Evolutionary conservation across 2,888 invertebrate genomes (phyloP), one percentile per base, ranked within the genome.

Genomic region (Osmoderma eremita): DNA sequence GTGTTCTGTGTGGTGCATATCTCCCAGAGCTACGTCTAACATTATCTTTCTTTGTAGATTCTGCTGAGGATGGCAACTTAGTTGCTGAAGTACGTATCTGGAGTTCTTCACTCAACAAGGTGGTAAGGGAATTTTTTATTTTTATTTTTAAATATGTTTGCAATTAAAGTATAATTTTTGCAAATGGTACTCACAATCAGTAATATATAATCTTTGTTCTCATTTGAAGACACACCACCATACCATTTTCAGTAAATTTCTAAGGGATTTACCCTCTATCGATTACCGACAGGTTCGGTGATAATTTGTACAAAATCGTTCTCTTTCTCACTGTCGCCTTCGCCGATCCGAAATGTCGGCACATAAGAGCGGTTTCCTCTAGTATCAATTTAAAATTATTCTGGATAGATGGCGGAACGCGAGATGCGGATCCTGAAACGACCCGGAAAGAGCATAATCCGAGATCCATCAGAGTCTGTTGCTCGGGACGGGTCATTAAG

Each of bases 401-500:
- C 58, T 45, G 58, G 58, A 45, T 58, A 41, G 17, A 58, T 58
- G 45, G 58, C 45, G 24, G 45, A 58, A 30, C 58, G 24, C 45
- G 45, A 45, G 30, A 45, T 45, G 42, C 45, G 58, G 58, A 58
- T 42, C 45, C 45, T 42, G 45, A 45, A 58, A 45, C 58, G 42
- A 17, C 30, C 58, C 15, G 17, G 53, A 18, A 45, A 42, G 45
- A 45, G 30, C 45, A 45, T 61, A 61, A 61, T 61, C 58, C 58
- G 45, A 61, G 58, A 61, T 61, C 63, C 63, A 63, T 51, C 63
- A 63, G 42, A 42, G 53, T 36, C 63, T 42, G 53, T 64, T 51
- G 64, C 70, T 69, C 65, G 63, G 42, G 70, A 67, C 63, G 69
- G 69, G 68, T 69, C 72, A 72, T 72, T 72, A 70, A 67, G 69